These are phyloP conservation scores for Eupristina koningsbergeri DNA, from an alignment of 1,140 invertebrate genomes.

Conservation along the genomic window DNA sequence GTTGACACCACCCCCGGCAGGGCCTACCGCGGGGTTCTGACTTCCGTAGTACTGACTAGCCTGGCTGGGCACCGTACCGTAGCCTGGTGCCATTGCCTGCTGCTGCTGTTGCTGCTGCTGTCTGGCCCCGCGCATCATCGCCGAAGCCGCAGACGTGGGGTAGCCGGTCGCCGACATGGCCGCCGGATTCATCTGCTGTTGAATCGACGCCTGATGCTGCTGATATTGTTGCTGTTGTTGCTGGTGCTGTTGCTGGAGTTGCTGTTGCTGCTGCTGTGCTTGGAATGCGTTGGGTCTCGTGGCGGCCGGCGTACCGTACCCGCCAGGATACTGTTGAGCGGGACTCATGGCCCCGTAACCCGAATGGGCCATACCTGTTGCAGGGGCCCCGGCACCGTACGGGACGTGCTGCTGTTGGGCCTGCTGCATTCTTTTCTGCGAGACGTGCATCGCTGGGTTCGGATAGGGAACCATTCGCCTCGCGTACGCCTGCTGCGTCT, in stretches of 20 bases:
- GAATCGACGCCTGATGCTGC: slow-evolving; percentile 34
- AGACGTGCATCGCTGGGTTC: slow-evolving; percentile 85
- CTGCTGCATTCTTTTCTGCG: slow-evolving; percentile 77
- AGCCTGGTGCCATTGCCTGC: slow-evolving; percentile 17
- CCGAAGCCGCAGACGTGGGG: slow-evolving; percentile 70
- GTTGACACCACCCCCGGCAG: slow-evolving; percentile 4
- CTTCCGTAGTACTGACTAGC: slow-evolving; percentile 49
- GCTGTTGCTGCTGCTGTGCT: slow-evolving; percentile 48
- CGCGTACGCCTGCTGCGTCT: slow-evolving; percentile 66
- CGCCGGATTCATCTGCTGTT: slow-evolving; percentile 43
- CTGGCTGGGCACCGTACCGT: slow-evolving; percentile 36
- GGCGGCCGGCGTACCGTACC: slow-evolving; percentile 70
- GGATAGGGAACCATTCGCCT: slow-evolving; percentile 86
- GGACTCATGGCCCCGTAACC: slow-evolving; percentile 61
- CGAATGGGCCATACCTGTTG: slow-evolving; percentile 71
- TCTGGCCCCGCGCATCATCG: slow-evolving; percentile 72
- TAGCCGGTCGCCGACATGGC: slow-evolving; percentile 48
- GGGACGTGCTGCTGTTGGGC: slow-evolving; percentile 68
- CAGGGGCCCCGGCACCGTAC: slow-evolving; percentile 56
- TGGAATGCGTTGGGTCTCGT: slow-evolving; percentile 61
- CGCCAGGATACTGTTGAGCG: slow-evolving; percentile 62
- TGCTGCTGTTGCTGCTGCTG: slow-evolving; percentile 64
- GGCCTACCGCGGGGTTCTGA: background rate
- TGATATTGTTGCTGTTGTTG: slow-evolving; percentile 47
- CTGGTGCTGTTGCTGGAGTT: slow-evolving; percentile 35